phyloP scores from a whole-genome alignment of 2,888 invertebrate genomes.

The Bugula neritina region DNA sequence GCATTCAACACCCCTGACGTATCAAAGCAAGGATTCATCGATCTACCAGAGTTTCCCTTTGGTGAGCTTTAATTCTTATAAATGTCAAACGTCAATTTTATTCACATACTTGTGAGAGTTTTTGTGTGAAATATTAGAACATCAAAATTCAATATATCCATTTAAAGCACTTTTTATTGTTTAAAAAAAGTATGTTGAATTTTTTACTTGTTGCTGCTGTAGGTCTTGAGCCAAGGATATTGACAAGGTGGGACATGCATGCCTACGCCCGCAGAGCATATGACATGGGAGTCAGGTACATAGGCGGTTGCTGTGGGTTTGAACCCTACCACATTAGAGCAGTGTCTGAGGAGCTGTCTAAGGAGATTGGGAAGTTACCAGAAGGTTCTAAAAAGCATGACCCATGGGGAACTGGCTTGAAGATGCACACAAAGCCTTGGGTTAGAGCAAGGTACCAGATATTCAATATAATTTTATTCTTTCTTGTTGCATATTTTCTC shows the following conservation, averaged over 20 bases:
- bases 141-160: no score
- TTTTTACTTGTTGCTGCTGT: no score
- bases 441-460: conserved; percentile 50
- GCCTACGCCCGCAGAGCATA: conserved; percentile 51
- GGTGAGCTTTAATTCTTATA: conserved; percentile 37
- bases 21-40: conserved; percentile 53
- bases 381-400: conserved; percentile 48
- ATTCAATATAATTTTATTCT: no score
- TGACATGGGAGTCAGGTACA: conserved; percentile 51
- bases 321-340: conserved; percentile 54
- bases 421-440: conserved; percentile 55
- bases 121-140: no score
- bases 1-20: conserved; percentile 47
- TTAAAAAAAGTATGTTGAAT: no score
- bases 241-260: conserved; percentile 53
- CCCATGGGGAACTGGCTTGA: conserved; percentile 50
- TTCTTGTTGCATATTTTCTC: no score
- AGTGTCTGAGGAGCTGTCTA: conserved; percentile 49
- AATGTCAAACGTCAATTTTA: no score
- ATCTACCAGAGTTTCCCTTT: conserved; percentile 54
- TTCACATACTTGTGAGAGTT: no score
- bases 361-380: conserved; percentile 40
- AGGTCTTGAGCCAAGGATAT: conserved; percentile 51
- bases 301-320: conserved; percentile 54
- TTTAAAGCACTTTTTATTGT: no score